Percentiles rank a stretch among this genome's conserved stretches.
Evolutionary conservation across 2,888 invertebrate genomes (phyloP).

Genomic region (Diarsia mendica): DNA sequence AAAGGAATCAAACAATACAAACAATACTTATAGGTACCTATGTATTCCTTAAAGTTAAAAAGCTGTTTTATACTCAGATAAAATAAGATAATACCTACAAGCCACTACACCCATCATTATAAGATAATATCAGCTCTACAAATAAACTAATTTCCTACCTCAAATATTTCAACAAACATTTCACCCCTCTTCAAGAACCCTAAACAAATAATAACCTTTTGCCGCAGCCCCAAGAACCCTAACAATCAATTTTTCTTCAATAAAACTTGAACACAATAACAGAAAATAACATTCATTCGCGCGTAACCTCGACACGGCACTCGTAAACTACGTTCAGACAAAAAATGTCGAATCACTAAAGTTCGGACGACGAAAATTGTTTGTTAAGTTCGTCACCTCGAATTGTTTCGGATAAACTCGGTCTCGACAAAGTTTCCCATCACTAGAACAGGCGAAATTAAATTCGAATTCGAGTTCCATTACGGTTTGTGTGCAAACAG

Average conservation of each 20-base stretch:
- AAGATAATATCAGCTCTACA: background rate
- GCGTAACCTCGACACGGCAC: constrained; percentile 51
- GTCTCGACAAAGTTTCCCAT: constrained; percentile 54
- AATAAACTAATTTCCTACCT: background rate
- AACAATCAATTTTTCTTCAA: constrained; percentile 60
- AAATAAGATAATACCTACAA: background rate
- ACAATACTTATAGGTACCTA: no score
- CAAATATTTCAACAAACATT: constrained; percentile 16
- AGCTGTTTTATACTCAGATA: background rate
- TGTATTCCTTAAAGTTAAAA: no score
- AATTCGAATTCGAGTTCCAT: constrained; percentile 57
- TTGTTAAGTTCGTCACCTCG: constrained; percentile 72
- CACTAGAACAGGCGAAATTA: constrained; percentile 56
- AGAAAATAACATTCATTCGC: constrained; percentile 49
- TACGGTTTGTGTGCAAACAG: constrained; percentile 24
- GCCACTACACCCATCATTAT: background rate
- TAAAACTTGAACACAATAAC: constrained; percentile 54
- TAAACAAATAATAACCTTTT: constrained; percentile 33
- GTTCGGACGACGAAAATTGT: constrained; percentile 67
- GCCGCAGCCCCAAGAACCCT: constrained; percentile 24
- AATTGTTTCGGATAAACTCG: constrained; percentile 68
- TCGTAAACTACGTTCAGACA: constrained; percentile 55
- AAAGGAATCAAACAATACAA: background rate
- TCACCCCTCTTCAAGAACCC: constrained; percentile 8
- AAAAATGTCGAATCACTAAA: constrained; percentile 64